These are phyloP conservation scores for Paratilapia polleni DNA, from an alignment of 2,113 vertebrate genomes.

Conservation along the genomic window DNA sequence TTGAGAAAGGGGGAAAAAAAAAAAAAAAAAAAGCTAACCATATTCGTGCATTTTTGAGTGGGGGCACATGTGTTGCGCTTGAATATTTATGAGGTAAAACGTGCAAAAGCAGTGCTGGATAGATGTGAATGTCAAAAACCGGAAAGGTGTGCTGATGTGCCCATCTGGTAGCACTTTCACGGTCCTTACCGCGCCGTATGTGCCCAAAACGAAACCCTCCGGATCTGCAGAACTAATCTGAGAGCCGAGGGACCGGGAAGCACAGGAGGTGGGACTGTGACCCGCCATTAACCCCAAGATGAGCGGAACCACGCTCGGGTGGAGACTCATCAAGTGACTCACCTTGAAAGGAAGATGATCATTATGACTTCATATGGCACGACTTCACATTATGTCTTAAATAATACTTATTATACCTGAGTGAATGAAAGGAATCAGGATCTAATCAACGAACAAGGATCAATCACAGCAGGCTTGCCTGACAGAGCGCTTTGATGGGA, in stretches of 20 bases:
- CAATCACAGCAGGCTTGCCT: constrained; percentile 15
- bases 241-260: constrained; percentile 33
- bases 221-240: constrained; percentile 76
- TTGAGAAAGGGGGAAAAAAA: too few relatives aligned
- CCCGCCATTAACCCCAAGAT: constrained; percentile 73
- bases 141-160: constrained; percentile 74
- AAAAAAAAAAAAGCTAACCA: constrained; percentile 17
- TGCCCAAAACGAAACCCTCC: constrained; percentile 58
- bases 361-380: constrained; percentile 7
- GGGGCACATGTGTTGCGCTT: constrained; percentile 67
- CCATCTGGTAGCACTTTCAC: constrained; percentile 82
- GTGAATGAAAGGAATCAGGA: neutral
- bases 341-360: constrained; percentile 30
- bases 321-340: constrained; percentile 33
- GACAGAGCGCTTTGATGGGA: constrained; percentile 16
- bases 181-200: constrained; percentile 68
- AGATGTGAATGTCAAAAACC: constrained; percentile 66
- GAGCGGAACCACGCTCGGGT: constrained; percentile 62
- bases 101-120: constrained; percentile 45
- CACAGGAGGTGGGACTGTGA: constrained; percentile 65
- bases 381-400: neutral
- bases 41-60: constrained; percentile 61
- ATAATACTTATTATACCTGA: neutral
- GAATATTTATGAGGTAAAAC: constrained; percentile 78
- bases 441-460: constrained; percentile 1